Evolutionary conservation across 2,113 vertebrate species (phyloP), one percentile per base, ranked within the genome.

Genomic region (Gymnorhina tibicen): DNA sequence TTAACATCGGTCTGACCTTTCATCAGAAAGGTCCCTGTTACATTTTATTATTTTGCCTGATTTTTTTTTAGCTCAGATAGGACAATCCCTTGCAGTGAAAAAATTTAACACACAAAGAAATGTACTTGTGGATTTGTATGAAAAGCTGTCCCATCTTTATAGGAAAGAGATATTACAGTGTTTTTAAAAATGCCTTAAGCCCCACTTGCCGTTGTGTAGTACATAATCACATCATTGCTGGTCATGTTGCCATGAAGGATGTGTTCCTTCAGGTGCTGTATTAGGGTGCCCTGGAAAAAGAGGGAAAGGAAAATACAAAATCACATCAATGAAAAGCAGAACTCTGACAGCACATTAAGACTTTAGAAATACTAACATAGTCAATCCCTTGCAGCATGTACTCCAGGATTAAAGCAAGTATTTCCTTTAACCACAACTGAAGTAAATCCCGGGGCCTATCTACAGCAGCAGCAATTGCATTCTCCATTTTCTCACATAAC

Each of bases 241-340:
- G 88, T 98, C 98, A 98, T 98, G 97, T 99, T 98, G 60, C 99
- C 98, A 39, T 99, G 99, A 63, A 99, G 98, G 66, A 99, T 33
- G 87, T 99, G 99, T 49, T 99, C 99, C 96, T 99, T 99, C 96
- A 99, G 97, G 95, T 99, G 99, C 93, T 99, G 99, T 87, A 99
- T 98, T 68, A 99, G 98, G 0, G 99, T 99, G 11, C 99, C 99
- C 99, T 99, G 89, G 66, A 64, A 39, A 74, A 58, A 22, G 1
- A 80, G 1, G 6, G 13, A 28, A 49, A 74, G 20, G 55, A 70
- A 90, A 69, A 20, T 2, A 2, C 23, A 41, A 91, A 21, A 68
- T 89, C 33, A 81, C 15, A 28, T 2, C 49, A 83, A 72, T 13
- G 33, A 64, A 82, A 79, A 82, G 21, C 49, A 59, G 12, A 82